Evolutionary conservation across 1,140 invertebrate species (phyloP).

Genomic region (Megalopta genalis): DNA sequence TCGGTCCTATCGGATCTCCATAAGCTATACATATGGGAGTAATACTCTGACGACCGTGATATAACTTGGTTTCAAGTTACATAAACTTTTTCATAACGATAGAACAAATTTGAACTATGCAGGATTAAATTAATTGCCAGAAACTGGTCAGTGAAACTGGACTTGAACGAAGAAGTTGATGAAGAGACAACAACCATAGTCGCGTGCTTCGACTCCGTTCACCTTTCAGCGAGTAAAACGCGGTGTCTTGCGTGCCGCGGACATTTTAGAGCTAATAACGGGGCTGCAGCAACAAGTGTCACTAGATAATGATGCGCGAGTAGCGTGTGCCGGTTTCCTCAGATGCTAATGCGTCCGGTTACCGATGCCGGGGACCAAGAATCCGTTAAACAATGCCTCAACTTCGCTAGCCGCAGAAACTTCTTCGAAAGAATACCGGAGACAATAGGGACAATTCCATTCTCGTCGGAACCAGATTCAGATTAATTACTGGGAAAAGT

Average conservation of each 20-base stretch:
- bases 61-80: too few species aligned
- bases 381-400: not conserved
- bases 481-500: too few species aligned
- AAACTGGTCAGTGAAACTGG: too few species aligned
- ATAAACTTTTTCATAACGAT: too few species aligned
- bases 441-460: too few species aligned
- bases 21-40: too few species aligned
- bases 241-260: not conserved
- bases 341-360: not conserved
- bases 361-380: not conserved
- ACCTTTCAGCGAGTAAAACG: not conserved
- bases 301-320: constrained; percentile 3
- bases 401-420: not conserved
- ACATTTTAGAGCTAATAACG: constrained; percentile 16
- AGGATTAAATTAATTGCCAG: too few species aligned
- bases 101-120: too few species aligned
- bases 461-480: too few species aligned
- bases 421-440: too few species aligned
- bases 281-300: constrained; percentile 47
- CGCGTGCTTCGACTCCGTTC: not conserved
- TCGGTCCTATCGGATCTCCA: too few species aligned
- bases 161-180: not conserved
- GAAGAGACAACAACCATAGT: not conserved
- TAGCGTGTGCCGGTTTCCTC: not conserved
- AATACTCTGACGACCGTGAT: too few species aligned